Evolutionary conservation across 2,113 vertebrate species (phyloP).

Genomic region (Peromyscus polionotus): DNA sequence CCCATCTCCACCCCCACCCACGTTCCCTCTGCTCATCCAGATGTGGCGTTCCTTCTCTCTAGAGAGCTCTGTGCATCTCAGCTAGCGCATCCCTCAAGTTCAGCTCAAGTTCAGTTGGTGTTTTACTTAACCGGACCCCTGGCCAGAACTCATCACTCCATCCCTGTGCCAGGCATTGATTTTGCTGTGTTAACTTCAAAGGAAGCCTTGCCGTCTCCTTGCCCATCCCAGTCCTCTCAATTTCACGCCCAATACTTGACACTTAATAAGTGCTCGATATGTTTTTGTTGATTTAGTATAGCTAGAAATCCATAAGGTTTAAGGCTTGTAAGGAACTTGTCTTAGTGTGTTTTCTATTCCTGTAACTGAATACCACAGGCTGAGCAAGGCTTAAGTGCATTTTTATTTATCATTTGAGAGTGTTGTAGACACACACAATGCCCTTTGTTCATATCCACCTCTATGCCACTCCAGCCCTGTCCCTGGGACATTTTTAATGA

Average conservation of each 20-base stretch:
- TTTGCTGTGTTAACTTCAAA: not conserved
- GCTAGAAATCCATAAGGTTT: constrained; percentile 15
- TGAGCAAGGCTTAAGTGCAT: not conserved
- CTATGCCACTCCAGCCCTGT: not conserved
- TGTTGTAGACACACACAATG: not conserved
- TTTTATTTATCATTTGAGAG: not conserved
- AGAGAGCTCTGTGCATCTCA: not conserved
- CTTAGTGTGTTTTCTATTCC: not conserved
- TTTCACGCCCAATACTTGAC: not conserved
- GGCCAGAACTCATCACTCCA: not conserved
- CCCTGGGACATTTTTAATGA: not conserved
- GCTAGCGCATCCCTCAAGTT: not conserved
- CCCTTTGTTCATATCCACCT: not conserved
- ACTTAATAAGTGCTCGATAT: not conserved
- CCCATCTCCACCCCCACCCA: not conserved
- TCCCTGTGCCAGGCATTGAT: not conserved
- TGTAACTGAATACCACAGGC: not conserved
- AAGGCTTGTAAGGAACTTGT: not conserved
- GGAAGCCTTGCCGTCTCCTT: not conserved
- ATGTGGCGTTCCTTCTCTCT: not conserved
- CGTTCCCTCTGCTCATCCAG: not conserved
- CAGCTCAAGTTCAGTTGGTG: not conserved
- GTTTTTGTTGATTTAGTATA: not conserved
- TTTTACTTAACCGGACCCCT: not conserved
- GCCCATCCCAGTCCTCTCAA: not conserved